Percentiles rank a stretch among this genome's conserved stretches.
Conservation (phyloP, 1,140 invertebrate genomes). For the Elymnias hypermnestra region DNA sequence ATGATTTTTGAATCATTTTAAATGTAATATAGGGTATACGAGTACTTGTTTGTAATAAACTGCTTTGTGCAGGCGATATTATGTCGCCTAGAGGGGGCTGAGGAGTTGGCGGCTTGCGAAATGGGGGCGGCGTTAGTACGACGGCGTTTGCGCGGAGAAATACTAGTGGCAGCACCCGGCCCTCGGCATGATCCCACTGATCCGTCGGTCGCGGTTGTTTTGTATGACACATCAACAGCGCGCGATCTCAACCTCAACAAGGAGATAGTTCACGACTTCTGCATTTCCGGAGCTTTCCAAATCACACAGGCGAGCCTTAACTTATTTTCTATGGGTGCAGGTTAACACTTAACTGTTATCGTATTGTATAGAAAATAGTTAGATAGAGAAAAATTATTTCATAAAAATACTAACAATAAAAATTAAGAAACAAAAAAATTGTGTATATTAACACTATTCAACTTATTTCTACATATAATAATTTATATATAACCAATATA, state of each 20-base stretch:
- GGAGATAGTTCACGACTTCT: constrained; percentile 66
- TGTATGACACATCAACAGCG: constrained; percentile 63
- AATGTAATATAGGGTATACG: too few species aligned
- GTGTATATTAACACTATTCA: too few species aligned
- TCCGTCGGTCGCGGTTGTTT: constrained; percentile 52
- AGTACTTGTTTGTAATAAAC: too few species aligned
- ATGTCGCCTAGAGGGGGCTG: constrained; percentile 77
- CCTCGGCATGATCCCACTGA: constrained; percentile 54
- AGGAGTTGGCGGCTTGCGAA: constrained; percentile 72
- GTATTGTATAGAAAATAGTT: too few species aligned
- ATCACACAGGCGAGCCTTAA: constrained; percentile 44
- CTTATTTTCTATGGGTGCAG: too few species aligned
- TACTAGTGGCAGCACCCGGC: constrained; percentile 58
- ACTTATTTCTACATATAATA: too few species aligned
- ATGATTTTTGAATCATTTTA: too few species aligned
- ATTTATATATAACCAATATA: too few species aligned
- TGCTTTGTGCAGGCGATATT: constrained; percentile 74
- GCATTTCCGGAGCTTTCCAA: constrained; percentile 52
- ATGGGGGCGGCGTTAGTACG: constrained; percentile 51
- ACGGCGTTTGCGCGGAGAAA: constrained; percentile 49
- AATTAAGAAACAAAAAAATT: too few species aligned
- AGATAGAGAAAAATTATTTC: too few species aligned
- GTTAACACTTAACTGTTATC: too few species aligned
- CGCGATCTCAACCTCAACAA: constrained; percentile 65
- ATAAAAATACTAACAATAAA: too few species aligned